Evolutionary conservation across 2,797 vertebrate genomes (phyloP).

Genomic region (Chaetophractus vellerosus): DNA sequence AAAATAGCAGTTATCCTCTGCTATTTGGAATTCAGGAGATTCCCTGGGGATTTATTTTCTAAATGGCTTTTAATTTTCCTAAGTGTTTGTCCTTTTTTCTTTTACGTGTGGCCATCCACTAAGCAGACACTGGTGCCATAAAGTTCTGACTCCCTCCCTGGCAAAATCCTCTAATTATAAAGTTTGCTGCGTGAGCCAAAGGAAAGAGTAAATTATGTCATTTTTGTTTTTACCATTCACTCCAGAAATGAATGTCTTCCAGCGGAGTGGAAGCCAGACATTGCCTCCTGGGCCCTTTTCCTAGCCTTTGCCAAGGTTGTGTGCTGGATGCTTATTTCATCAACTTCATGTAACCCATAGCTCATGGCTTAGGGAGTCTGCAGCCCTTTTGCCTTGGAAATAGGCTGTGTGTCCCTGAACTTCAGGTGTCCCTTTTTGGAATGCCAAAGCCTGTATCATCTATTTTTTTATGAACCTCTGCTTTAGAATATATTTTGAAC

Average conservation of each 20-base stretch:
- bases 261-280: background rate
- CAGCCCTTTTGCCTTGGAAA: background rate
- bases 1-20: background rate
- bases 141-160: constrained; percentile 48
- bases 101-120: constrained; percentile 36
- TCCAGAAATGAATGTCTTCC: background rate
- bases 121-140: constrained; percentile 30
- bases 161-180: constrained; percentile 74
- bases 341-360: background rate
- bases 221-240: constrained; percentile 16
- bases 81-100: constrained; percentile 77
- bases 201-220: constrained; percentile 52
- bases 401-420: background rate
- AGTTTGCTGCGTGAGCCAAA: background rate
- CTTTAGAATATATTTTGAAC: background rate
- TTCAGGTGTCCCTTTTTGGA: background rate
- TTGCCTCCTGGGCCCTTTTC: no score
- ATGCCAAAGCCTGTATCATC: background rate
- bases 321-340: background rate
- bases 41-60: constrained; percentile 74
- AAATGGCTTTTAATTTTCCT: constrained; percentile 82
- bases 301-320: background rate
- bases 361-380: background rate
- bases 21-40: constrained; percentile 71
- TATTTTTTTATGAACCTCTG: background rate